These are phyloP conservation scores for Dermochelys coriacea DNA, from an alignment of 2,797 vertebrate genomes.

Conservation along the genomic window DNA sequence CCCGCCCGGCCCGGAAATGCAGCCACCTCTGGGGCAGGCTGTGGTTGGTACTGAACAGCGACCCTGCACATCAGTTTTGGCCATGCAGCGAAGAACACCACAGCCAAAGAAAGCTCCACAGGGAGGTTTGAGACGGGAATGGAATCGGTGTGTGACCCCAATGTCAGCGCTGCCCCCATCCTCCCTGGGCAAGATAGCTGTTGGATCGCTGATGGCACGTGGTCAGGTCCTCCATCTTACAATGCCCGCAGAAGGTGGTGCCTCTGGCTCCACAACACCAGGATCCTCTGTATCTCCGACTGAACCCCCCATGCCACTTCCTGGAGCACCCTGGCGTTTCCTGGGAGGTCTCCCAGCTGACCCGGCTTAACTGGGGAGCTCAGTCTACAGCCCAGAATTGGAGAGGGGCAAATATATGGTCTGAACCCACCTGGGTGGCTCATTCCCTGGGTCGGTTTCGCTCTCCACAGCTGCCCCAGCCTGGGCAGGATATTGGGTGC, in stretches of 20 bases:
- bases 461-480: too few relatives aligned
- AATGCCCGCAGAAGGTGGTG: too few relatives aligned
- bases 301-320: too few relatives aligned
- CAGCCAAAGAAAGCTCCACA: not conserved
- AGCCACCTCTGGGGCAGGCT: not conserved
- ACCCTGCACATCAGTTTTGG: not conserved
- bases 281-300: too few relatives aligned
- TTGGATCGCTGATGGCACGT: too few relatives aligned
- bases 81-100: not conserved
- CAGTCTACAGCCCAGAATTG: not conserved
- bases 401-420: not conserved
- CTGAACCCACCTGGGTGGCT: not conserved
- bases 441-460: not conserved
- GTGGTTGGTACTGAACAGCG: not conserved
- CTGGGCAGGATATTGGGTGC: too few relatives aligned
- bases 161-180: not conserved
- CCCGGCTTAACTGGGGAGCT: not conserved
- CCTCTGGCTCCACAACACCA: not conserved
- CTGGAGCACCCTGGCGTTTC: not conserved
- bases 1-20: not conserved
- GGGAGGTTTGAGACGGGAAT: not conserved
- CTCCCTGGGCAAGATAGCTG: too few relatives aligned
- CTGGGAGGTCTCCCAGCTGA: not conserved
- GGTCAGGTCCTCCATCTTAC: not conserved
- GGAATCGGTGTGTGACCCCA: not conserved